Evolutionary conservation across 2,797 vertebrate species (phyloP).

Genomic region (Xiphorhynchus erythropygius): DNA sequence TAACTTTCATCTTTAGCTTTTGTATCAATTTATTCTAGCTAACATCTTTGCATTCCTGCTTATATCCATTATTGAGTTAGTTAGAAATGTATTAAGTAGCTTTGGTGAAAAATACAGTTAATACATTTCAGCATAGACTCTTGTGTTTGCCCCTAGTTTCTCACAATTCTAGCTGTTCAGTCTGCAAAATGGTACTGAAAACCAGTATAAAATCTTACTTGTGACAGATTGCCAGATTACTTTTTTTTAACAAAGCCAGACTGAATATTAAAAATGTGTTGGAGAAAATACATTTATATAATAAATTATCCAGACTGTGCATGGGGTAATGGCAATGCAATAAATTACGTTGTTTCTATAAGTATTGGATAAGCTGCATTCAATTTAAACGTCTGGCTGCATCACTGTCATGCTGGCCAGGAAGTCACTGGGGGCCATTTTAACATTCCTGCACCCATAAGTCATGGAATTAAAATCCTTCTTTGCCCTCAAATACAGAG

Average conservation of each 20-base stretch:
- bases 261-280: conserved; percentile 40
- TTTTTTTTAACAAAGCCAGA: conserved; percentile 26
- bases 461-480: conserved; percentile 1
- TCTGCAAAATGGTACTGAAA: conserved; percentile 7
- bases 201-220: not conserved
- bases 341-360: conserved; percentile 43
- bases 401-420: conserved; percentile 41
- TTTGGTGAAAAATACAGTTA: not conserved
- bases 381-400: conserved; percentile 50
- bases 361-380: conserved; percentile 35
- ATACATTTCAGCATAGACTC: not conserved
- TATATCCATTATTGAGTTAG: not conserved
- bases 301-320: conserved; percentile 6
- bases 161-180: conserved; percentile 9
- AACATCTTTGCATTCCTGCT: not conserved
- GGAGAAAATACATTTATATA: conserved; percentile 32
- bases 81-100: conserved; percentile 1
- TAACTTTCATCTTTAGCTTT: not conserved
- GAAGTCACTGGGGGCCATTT: conserved; percentile 24
- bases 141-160: not conserved
- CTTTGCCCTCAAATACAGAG: not conserved
- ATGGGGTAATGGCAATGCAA: not conserved
- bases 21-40: not conserved
- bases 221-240: conserved; percentile 19
- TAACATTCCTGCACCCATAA: conserved; percentile 47